A percentile compares a stretch with the other conserved stretches of the same genome.
These are phyloP conservation scores for Gephyroberyx darwinii DNA, from an alignment of 2,797 vertebrate species.

Conservation along the genomic window DNA sequence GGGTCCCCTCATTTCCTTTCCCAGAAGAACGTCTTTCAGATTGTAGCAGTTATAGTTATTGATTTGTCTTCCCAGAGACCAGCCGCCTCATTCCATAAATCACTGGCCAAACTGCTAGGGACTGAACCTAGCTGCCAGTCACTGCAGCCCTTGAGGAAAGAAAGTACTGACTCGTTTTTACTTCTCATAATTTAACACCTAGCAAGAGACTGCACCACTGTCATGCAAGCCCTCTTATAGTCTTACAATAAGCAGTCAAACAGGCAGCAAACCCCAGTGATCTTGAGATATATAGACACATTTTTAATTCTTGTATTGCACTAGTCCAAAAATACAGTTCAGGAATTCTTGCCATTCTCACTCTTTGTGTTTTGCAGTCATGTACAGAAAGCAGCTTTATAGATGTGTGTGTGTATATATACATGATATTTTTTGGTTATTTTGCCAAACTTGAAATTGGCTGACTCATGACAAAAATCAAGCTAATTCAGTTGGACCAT, in stretches of 20 bases:
- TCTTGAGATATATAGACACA: background rate
- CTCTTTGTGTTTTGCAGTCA: background rate
- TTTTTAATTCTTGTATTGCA: background rate
- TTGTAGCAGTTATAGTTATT: conserved; percentile 6
- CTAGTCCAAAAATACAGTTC: background rate
- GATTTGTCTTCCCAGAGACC: conserved; percentile 14
- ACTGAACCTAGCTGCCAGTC: background rate
- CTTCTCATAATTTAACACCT: background rate
- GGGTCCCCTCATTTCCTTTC: conserved; percentile 6
- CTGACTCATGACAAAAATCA: background rate
- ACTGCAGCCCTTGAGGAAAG: conserved; percentile 1
- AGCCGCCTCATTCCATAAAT: conserved; percentile 9
- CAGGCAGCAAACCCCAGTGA: background rate
- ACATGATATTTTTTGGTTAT: no score
- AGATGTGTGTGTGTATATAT: no score
- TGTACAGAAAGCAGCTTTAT: conserved; percentile 1
- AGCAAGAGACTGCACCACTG: background rate
- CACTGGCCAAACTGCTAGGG: conserved; percentile 9
- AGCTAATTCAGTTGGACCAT: background rate
- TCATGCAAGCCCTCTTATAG: background rate
- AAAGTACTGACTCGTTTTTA: background rate
- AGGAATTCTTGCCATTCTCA: background rate
- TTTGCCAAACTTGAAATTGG: background rate
- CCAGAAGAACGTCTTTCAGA: background rate
- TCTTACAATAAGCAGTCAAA: background rate